These are phyloP conservation scores for Parochlus steinenii DNA, from an alignment of 2,888 invertebrate species.

Conservation along the genomic window DNA sequence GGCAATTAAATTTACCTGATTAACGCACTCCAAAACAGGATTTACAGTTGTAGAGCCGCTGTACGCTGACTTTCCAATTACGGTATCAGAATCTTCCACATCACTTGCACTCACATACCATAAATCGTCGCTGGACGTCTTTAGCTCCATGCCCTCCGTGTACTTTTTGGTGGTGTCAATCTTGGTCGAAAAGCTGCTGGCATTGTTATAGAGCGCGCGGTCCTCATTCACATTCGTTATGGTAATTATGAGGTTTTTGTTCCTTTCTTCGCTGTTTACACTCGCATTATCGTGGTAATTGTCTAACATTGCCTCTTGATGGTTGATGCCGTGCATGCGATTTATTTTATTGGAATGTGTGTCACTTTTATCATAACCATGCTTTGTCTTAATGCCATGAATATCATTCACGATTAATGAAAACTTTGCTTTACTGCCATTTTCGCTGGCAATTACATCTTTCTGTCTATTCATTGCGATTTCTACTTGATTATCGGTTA, in stretches of 20 bases:
- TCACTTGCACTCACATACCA: conserved; percentile 71
- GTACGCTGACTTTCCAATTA: conserved; percentile 19
- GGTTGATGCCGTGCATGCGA: conserved; percentile 32
- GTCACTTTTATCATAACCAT: conserved; percentile 17
- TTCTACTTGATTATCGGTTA: conserved; percentile 23
- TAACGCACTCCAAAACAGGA: conserved; percentile 72
- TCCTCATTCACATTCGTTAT: conserved; percentile 4
- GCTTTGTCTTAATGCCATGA: conserved; percentile 7
- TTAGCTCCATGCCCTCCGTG: conserved; percentile 9
- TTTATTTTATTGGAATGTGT: conserved; percentile 39
- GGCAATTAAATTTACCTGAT: conserved; percentile 30
- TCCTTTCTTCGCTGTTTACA: neutral
- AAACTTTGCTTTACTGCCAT: conserved; percentile 8
- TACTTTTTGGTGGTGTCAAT: conserved; percentile 4
- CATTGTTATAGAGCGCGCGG: neutral
- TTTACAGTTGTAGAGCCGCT: conserved; percentile 48
- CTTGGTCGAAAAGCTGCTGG: neutral
- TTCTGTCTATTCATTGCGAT: conserved; percentile 20
- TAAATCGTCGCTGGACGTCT: conserved; percentile 37
- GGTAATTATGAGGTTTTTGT: neutral
- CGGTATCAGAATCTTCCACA: conserved; percentile 40
- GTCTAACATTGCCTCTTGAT: neutral
- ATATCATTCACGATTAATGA: conserved; percentile 12
- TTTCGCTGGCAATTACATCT: conserved; percentile 6
- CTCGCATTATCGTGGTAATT: neutral